Evolutionary conservation across 2,113 vertebrate species (phyloP).

Genomic region (Perca flavescens): DNA sequence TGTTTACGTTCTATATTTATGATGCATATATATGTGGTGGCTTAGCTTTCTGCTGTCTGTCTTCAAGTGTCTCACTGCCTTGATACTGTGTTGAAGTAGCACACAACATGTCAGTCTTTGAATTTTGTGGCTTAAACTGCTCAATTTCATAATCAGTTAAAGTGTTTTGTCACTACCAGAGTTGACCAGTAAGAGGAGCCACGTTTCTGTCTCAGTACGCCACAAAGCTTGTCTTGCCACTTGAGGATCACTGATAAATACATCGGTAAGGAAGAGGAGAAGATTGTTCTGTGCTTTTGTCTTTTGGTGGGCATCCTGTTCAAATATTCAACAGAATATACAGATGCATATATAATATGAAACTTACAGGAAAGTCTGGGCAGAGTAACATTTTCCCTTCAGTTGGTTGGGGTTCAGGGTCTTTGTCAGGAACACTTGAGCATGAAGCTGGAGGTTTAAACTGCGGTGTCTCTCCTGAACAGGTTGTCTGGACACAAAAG

Average conservation of each 20-base stretch:
- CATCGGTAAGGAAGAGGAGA: neutral
- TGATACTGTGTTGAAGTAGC: neutral
- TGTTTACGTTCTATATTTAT: neutral
- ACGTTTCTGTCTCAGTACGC: constrained; percentile 30
- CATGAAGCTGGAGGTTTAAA: neutral
- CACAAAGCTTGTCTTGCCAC: neutral
- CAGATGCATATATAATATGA: neutral
- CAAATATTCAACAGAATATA: neutral
- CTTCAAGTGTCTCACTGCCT: neutral
- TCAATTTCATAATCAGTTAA: neutral
- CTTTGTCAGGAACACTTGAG: neutral
- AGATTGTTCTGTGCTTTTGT: neutral
- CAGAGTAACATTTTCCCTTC: neutral
- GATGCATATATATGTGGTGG: neutral
- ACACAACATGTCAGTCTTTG: neutral
- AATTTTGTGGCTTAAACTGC: neutral
- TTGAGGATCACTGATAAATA: neutral
- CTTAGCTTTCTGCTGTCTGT: neutral
- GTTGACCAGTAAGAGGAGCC: constrained; percentile 54
- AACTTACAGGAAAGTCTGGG: neutral
- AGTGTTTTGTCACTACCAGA: constrained; percentile 26
- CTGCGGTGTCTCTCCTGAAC: neutral
- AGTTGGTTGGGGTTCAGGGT: too few species aligned
- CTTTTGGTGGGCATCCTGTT: neutral
- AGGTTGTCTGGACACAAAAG: neutral